A percentile compares a stretch with the other conserved stretches of the same genome.
phyloP scores from a whole-genome alignment of 2,797 vertebrate species.

The Micropoecilia bifurca region DNA sequence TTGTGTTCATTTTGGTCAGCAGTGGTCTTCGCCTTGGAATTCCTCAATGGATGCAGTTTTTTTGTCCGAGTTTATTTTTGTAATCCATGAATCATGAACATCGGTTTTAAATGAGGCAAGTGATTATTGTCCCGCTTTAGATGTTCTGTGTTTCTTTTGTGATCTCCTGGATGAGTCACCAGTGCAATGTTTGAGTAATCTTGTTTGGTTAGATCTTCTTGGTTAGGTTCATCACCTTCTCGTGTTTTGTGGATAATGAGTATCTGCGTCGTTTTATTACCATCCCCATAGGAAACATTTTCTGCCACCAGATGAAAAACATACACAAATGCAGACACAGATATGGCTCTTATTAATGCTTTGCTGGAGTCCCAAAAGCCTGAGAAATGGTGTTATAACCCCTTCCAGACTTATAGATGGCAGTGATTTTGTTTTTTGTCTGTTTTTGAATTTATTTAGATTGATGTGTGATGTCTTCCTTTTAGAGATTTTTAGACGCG shows the following conservation, averaged over 20 bases:
- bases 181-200: not conserved
- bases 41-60: not conserved
- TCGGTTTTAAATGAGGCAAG: not conserved
- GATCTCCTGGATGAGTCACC: not conserved
- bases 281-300: not conserved
- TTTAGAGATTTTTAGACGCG: not conserved
- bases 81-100: not conserved
- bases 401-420: not conserved
- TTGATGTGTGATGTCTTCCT: not conserved
- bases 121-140: not conserved
- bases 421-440: not conserved
- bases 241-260: not conserved
- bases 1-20: not conserved
- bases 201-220: not conserved
- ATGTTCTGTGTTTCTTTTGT: not conserved
- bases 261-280: not conserved
- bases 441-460: not conserved
- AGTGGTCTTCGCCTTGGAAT: not conserved
- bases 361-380: not conserved
- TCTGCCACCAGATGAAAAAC: not conserved
- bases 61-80: not conserved
- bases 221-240: not conserved
- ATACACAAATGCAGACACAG: not conserved
- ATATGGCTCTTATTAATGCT: not conserved
- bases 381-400: not conserved